Conservation (phyloP, 2,888 invertebrate genomes). For the Apotomis capreana region DNA sequence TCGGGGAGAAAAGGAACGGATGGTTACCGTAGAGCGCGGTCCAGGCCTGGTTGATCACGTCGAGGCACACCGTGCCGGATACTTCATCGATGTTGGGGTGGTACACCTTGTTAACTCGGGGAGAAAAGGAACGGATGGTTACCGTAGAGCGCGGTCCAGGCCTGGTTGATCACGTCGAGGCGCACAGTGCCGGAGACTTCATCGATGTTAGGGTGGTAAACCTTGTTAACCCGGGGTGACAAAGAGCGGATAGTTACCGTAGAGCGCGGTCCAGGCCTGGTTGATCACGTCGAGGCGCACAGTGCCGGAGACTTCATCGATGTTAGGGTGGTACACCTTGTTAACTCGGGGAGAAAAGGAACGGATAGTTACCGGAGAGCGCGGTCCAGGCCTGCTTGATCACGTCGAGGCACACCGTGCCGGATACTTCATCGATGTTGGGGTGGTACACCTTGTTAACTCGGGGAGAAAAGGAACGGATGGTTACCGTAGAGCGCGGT, state of each 20-base stretch:
- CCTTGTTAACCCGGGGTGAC: slow-evolving; percentile 95
- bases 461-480: too few species aligned
- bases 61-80: slow-evolving; percentile 99
- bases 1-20: neutral
- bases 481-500: slow-evolving; percentile 94
- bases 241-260: too few species aligned
- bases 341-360: slow-evolving; percentile 85
- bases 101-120: slow-evolving; percentile 96
- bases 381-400: slow-evolving; percentile 99
- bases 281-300: slow-evolving; percentile 99
- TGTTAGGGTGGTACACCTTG: slow-evolving; percentile 99
- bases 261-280: slow-evolving; percentile 99
- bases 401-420: slow-evolving; percentile 99
- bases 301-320: slow-evolving; percentile 99
- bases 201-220: slow-evolving; percentile 99
- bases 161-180: slow-evolving; percentile 99
- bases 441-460: slow-evolving; percentile 98
- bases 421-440: slow-evolving; percentile 99
- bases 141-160: slow-evolving; percentile 99
- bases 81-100: slow-evolving; percentile 99
- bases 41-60: slow-evolving; percentile 99
- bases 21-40: slow-evolving; percentile 96
- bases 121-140: slow-evolving; percentile 48
- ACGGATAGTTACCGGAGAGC: slow-evolving; percentile 89
- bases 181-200: slow-evolving; percentile 99